Base-by-base conservation (phyloP, 2,888 invertebrate species). In the Phortica magna region DNA sequence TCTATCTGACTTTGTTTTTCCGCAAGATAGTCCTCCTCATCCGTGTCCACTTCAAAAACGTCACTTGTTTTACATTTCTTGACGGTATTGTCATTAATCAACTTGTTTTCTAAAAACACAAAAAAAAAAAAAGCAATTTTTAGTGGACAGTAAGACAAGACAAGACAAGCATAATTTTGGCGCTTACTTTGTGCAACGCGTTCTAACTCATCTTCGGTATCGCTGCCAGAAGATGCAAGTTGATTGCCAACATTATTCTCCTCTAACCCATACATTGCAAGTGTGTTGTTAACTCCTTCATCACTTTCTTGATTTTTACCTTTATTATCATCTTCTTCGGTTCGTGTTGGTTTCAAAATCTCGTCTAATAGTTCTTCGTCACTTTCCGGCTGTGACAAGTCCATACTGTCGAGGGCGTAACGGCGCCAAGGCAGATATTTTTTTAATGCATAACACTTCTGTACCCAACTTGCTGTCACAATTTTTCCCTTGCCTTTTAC, bases 401-500 rank as follows among this genome's bases (percentile, higher is more conserved):
- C 89, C 0, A 67, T 73, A 22, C 82, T 85, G 41, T 91, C 90
- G 14, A 92, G 64, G 0, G 92, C 92, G 81, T 85, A 92, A 7
- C 90, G 84, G 14, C 92, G 85, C 92, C 92, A 92, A 2, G 92
- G 90, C 10, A 92, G 78, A 78, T 89, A 92, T 83, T 94, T 94
- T 76, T 94, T 93, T 73, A 93, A 91, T 14, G 85, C 89, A 83
- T 94, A 92, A 83, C 95, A 95, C 77, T 94, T 94, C 79, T 93
- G 93, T 77, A 98, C 92, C 98, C 98, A 98, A n/a, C 93, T 93
- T 80, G 94, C 95, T 31, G 91, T 94, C 2, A 95, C 95, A 76
- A 95, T 96, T 80, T 87, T 88, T 77, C 94, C 94, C 1, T 94
- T 93, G 78, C 93, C 93, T 82, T 93, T 93, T 1, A 96, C 95